Percentiles rank a stretch among this genome's conserved stretches.
Conservation (phyloP, 2,888 invertebrate species). For the Nomada ferruginata region DNA sequence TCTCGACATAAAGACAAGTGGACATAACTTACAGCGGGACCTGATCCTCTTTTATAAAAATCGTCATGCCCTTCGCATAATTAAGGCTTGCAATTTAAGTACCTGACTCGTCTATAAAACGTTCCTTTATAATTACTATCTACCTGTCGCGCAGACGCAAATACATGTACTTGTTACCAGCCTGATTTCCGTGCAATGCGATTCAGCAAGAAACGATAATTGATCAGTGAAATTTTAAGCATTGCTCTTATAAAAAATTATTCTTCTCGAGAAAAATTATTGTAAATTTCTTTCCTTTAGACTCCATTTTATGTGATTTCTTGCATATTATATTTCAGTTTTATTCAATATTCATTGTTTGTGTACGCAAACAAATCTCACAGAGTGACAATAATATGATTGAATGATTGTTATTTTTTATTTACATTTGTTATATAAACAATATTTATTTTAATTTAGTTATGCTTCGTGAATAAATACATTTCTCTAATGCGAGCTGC, state of each 20-base stretch:
- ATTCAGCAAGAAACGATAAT: too few relatives aligned
- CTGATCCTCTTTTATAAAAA: conserved; percentile 55
- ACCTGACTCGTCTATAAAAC: conserved; percentile 58
- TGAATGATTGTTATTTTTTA: neutral
- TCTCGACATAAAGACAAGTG: conserved; percentile 21
- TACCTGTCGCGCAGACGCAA: conserved; percentile 9
- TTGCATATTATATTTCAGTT: too few relatives aligned
- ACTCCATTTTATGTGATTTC: too few relatives aligned
- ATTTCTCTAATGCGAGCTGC: neutral
- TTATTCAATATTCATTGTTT: neutral
- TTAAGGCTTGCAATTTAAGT: conserved; percentile 57
- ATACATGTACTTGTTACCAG: neutral
- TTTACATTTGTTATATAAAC: neutral
- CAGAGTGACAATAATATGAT: conserved; percentile 28
- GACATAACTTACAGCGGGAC: conserved; percentile 51
- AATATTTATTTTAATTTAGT: neutral
- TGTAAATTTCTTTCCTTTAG: too few relatives aligned
- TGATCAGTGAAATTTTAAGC: too few relatives aligned
- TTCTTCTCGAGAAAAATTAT: too few relatives aligned
- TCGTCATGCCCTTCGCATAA: conserved; percentile 36
- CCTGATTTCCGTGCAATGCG: too few relatives aligned
- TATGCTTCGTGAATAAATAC: too few relatives aligned
- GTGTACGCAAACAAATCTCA: neutral
- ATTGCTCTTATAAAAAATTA: too few relatives aligned
- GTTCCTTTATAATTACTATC: conserved; percentile 25